Base-by-base conservation (phyloP, 1,140 invertebrate species). In the Globodera rostochiensis region DNA sequence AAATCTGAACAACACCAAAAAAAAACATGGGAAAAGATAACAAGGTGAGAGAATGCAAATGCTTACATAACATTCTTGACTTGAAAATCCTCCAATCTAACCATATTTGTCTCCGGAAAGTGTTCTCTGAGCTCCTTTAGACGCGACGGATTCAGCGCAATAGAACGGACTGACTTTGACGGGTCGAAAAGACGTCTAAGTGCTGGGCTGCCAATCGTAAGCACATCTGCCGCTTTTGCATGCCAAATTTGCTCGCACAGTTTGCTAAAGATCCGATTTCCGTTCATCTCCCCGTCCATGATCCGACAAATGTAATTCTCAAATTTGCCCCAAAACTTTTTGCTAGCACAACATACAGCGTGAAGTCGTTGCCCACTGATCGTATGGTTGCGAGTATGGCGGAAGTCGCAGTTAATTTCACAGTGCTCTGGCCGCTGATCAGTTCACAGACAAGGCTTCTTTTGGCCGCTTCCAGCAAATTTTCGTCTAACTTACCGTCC, bases 401-500 rank as follows among this genome's bases (percentile, higher is more conserved):
- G 80, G 94, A 92, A 19, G 90, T 86, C 2, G 94, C 93, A 1
- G 94, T 92, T 86, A 93, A 92, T 0, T 93, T 92, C 2, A 95
- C 92, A 77, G 93, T 94, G 84, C 94, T 94, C 90, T 95, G 94
- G 82, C 92, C 91, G 81, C 94, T 93, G 79, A 96, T 94, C 9
- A 95, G 93, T 88, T 95, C 93, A 90, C 94, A 96, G 69, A 96
- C 93, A 3, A 95, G 90, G 13, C 94, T 95, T 86, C 94, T 94
- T 87, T 93, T 94, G 0, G 94, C 95, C 0, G 94, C 94, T 85
- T 94, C 94, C 79, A 95, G 93, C 60, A 95, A 90, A 71, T 93
- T 92, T 46, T 92, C 91, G 70, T 94, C 93, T 92, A 95, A 94
- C 60, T 92, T 90, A 50, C 92, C 91, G 2, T 91, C 92, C 3